Evolutionary conservation across 2,888 invertebrate genomes (phyloP).

Genomic region (Spialia ferax): DNA sequence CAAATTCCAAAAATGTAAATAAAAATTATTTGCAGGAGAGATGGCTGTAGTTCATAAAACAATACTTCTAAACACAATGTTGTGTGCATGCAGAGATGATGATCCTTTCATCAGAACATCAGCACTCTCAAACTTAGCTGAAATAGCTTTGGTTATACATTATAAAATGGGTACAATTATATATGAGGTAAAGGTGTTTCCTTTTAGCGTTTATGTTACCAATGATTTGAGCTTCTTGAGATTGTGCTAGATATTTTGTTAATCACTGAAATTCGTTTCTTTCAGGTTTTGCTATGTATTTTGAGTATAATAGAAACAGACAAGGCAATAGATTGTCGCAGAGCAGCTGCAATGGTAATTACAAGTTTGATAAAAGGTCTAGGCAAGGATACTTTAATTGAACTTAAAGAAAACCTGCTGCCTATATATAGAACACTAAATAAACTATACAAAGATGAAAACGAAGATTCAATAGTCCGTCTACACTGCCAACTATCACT

Average conservation of each 20-base stretch:
- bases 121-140: slow-evolving; percentile 94
- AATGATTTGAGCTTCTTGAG: neutral
- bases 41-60: slow-evolving; percentile 90
- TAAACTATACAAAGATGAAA: slow-evolving; percentile 86
- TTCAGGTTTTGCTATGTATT: slow-evolving; percentile 90
- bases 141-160: slow-evolving; percentile 91
- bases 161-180: slow-evolving; percentile 91
- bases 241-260: too few relatives aligned
- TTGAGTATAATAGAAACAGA: slow-evolving; percentile 90
- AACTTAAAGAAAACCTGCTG: slow-evolving; percentile 89
- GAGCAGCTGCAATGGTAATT: slow-evolving; percentile 93
- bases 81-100: slow-evolving; percentile 89
- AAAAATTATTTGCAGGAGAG: slow-evolving; percentile 86
- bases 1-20: neutral
- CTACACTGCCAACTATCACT: slow-evolving; percentile 92
- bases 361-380: slow-evolving; percentile 91
- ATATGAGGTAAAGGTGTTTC: slow-evolving; percentile 87
- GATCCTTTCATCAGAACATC: slow-evolving; percentile 93
- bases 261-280: slow-evolving; percentile 42
- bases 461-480: slow-evolving; percentile 89
- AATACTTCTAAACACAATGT: slow-evolving; percentile 89
- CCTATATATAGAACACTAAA: slow-evolving; percentile 91
- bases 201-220: neutral
- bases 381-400: slow-evolving; percentile 89
- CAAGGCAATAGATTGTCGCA: slow-evolving; percentile 90